phyloP scores from a whole-genome alignment of 2,113 vertebrate species.

The Neofelis nebulosa region DNA sequence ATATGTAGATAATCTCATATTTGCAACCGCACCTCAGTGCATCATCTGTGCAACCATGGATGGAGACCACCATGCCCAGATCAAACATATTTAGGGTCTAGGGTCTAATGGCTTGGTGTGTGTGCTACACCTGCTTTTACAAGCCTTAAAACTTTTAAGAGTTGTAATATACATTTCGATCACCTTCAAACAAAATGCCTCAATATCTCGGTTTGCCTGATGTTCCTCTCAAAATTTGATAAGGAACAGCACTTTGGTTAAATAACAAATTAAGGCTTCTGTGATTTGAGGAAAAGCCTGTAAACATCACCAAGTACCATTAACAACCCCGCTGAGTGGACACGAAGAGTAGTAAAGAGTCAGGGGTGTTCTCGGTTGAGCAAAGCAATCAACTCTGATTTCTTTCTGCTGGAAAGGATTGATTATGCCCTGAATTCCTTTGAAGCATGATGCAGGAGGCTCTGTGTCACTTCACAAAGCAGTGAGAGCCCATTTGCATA shows the following conservation, averaged over 20 bases:
- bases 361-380: neutral
- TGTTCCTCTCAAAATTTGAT: neutral
- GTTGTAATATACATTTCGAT: neutral
- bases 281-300: neutral
- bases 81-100: neutral
- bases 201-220: neutral
- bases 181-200: neutral
- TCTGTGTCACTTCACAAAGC: neutral
- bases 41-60: too few species aligned
- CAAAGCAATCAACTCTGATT: neutral
- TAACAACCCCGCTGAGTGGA: neutral
- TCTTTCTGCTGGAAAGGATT: neutral
- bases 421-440: neutral
- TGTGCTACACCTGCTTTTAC: neutral
- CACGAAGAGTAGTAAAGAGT: neutral
- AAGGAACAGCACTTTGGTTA: neutral
- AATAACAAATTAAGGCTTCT: neutral
- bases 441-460: accelerated
- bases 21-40: neutral
- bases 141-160: neutral
- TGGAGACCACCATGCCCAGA: neutral
- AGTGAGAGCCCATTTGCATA: neutral
- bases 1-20: neutral
- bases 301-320: too few species aligned
- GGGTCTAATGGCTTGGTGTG: neutral